A percentile compares a stretch with the other conserved stretches of the same genome.
phyloP scores from a whole-genome alignment of 2,888 invertebrate species.

The Spilarctia lutea region DNA sequence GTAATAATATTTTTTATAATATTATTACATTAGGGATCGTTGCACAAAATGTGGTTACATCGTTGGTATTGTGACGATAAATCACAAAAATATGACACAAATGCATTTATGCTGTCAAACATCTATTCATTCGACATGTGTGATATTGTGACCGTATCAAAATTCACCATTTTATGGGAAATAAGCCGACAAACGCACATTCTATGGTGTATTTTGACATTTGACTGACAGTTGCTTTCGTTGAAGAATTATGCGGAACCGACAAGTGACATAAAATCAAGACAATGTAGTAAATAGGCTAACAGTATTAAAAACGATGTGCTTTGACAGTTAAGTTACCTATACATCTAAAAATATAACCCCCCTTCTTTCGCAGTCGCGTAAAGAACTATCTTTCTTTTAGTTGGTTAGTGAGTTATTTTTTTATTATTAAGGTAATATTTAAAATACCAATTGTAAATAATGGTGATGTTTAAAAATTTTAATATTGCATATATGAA shows the following conservation, averaged over 20 bases:
- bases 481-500: neutral
- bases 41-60: neutral
- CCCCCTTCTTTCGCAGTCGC: too few species aligned
- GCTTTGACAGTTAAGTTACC: slow-evolving; percentile 12
- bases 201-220: slow-evolving; percentile 76
- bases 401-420: too few species aligned
- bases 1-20: slow-evolving; percentile 12
- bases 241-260: slow-evolving; percentile 76
- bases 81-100: slow-evolving; percentile 36
- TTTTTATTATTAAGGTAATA: too few species aligned
- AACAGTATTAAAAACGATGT: slow-evolving; percentile 34
- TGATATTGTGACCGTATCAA: slow-evolving; percentile 62
- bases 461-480: neutral
- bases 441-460: too few species aligned
- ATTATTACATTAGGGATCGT: neutral
- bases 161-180: slow-evolving; percentile 70
- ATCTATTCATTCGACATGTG: slow-evolving; percentile 51
- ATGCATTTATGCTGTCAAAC: slow-evolving; percentile 46
- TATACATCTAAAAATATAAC: slow-evolving; percentile 9
- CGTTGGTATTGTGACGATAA: slow-evolving; percentile 14
- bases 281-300: slow-evolving; percentile 45
- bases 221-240: slow-evolving; percentile 84
- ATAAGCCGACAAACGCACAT: slow-evolving; percentile 68
- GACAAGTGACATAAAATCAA: slow-evolving; percentile 66
- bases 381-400: too few species aligned